Percentiles rank a stretch among this genome's conserved stretches.
These are phyloP conservation scores for Globodera rostochiensis DNA, from an alignment of 1,140 invertebrate genomes.

Conservation along the genomic window DNA sequence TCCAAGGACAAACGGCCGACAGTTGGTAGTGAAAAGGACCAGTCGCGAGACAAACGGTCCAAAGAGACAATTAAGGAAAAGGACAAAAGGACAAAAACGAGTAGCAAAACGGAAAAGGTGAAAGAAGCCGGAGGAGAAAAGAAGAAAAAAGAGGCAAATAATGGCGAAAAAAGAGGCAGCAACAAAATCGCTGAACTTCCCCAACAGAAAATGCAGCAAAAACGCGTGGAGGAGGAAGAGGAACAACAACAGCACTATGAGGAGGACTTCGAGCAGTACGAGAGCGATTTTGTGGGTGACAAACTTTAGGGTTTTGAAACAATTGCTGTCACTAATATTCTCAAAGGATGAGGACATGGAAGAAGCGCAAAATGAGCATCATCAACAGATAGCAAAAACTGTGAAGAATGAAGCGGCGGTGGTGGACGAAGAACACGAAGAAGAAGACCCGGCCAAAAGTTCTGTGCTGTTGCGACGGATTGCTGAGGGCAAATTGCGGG, in stretches of 20 bases:
- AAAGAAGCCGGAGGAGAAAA: not conserved
- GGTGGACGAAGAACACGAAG: not conserved
- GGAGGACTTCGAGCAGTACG: slow-evolving; percentile 34
- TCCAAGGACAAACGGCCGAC: slow-evolving; percentile 4
- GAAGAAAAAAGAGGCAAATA: slow-evolving; percentile 13
- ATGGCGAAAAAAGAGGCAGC: not conserved
- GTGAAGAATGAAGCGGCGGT: not conserved
- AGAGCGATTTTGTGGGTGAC: slow-evolving; percentile 29
- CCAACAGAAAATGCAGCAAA: not conserved
- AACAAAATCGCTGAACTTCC: not conserved
- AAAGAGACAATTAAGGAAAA: not conserved
- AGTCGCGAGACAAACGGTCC: not conserved
- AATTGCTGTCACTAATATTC: not conserved
- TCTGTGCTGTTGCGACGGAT: not conserved
- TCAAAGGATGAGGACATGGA: slow-evolving; percentile 1
- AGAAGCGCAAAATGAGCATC: not conserved
- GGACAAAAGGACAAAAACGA: not conserved
- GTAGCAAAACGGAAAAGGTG: not conserved
- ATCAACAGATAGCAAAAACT: not conserved
- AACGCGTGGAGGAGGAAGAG: not conserved
- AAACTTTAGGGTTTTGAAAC: not conserved
- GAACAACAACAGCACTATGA: slow-evolving; percentile 12
- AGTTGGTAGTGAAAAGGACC: slow-evolving; percentile 1
- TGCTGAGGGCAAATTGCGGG: not conserved
- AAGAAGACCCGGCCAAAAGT: not conserved